Percentiles rank a stretch among this genome's conserved stretches.
Evolutionary conservation across 1,140 invertebrate genomes (phyloP).

Genomic region (Zophobas morio): DNA sequence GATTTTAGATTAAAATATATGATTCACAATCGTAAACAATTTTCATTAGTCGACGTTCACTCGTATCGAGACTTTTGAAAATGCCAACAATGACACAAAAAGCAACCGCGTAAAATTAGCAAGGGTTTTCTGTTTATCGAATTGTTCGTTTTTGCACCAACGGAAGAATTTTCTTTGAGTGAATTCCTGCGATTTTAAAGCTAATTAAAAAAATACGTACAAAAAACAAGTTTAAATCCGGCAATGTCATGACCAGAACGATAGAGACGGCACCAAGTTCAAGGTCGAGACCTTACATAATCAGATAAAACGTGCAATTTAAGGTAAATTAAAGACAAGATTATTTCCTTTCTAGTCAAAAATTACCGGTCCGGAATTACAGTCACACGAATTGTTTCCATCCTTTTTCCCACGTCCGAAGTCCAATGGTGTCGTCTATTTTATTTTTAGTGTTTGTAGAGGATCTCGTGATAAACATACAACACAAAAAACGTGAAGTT

Average conservation of each 20-base stretch:
- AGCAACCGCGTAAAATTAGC: no score
- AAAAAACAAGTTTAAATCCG: background rate
- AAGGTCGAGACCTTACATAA: constrained; percentile 32
- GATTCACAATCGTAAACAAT: no score
- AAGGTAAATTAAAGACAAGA: constrained; percentile 27
- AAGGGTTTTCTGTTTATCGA: no score
- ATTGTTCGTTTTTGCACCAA: no score
- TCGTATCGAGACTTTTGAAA: no score
- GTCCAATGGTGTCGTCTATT: background rate
- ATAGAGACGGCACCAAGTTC: constrained; percentile 31
- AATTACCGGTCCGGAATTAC: constrained; percentile 3
- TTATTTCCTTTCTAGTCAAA: constrained; percentile 30
- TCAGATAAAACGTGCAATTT: constrained; percentile 21
- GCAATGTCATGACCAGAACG: background rate
- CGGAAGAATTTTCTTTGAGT: no score
- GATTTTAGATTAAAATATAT: no score
- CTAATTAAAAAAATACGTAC: no score
- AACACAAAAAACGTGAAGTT: background rate
- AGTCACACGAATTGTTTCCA: background rate
- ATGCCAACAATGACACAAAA: no score
- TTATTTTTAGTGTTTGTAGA: background rate
- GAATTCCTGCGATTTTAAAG: no score
- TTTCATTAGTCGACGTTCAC: no score
- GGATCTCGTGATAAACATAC: background rate
- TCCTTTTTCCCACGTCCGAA: background rate